Base-by-base conservation (phyloP, 2,797 vertebrate species). In the Jordanella pulchra region DNA sequence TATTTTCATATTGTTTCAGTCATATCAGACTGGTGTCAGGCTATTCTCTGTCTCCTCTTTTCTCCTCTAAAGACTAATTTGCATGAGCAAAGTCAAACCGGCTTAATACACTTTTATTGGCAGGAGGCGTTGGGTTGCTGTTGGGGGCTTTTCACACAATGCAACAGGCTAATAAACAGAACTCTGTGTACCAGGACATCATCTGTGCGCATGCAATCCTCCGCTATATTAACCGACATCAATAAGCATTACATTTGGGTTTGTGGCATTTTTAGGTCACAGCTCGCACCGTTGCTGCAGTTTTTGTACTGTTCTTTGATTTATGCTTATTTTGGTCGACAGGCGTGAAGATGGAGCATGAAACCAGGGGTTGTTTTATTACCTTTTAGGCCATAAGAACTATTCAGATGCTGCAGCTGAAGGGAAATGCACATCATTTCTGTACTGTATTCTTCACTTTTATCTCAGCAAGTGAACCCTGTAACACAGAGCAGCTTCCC, bases 91-190 rank as follows among this genome's bases (percentile, higher is more conserved):
- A 91, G 82, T 91, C 88, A 87, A 85, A 91, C 77, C 76, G 76
- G 73, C 87, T 84, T 86, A 88, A 90, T 85, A 82, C 87, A 91
- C 83, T 76, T 90, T 89, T 86, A 89, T 86, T 89, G 86, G 83
- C 83, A 82, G 47, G 73, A 86, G 83, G 73, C 28, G 21, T 65
- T 45, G 15, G n/a, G 66, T 56, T 66, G 23, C 65, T 30, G 78
- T 67, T 66, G 79, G 71, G 75, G 51, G 71, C 70, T 81, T 88
- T 60, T 89, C 77, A 84, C 86, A 90, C 88, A 80, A 81, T 83
- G 79, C 69, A 75, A 27, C 85, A 84, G 84, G 79, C 79, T 85
- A 82, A 91, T 87, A 73, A 79, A 80, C 73, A 74, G 76, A 86
- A 83, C 65, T 0, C 71, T 61, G 54, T 81, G 85, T 85, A 68